Evolutionary conservation across 1,140 invertebrate species (phyloP).

Genomic region (Leptestheria dahalacensis): DNA sequence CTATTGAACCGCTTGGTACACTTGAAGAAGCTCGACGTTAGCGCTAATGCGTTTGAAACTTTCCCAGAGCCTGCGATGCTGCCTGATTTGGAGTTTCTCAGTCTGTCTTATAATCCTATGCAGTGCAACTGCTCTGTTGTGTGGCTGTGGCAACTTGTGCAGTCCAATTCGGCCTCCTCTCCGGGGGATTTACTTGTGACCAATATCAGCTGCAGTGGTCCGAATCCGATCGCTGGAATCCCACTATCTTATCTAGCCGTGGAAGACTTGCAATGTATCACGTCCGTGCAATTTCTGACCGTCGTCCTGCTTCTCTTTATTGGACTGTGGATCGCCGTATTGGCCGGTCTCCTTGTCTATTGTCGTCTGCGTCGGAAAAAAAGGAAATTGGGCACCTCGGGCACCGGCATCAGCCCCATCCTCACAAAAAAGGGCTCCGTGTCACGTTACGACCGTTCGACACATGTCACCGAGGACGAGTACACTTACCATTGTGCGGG

Average conservation of each 20-base stretch:
- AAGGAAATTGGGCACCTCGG: neutral
- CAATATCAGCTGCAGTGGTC: conserved; percentile 5
- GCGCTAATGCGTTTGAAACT: neutral
- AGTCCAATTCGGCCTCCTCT: conserved; percentile 3
- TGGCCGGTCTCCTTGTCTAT: neutral
- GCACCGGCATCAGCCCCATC: neutral
- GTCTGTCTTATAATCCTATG: conserved; percentile 64
- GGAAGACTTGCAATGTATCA: neutral
- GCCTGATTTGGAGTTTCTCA: conserved; percentile 19
- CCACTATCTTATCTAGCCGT: neutral
- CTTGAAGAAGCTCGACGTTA: neutral
- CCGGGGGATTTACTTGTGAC: neutral
- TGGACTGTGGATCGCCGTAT: neutral
- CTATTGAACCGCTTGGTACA: conserved; percentile 13
- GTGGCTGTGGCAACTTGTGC: conserved; percentile 53
- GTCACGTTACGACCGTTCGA: neutral
- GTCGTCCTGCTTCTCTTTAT: neutral
- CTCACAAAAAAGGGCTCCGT: neutral
- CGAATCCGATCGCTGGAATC: neutral
- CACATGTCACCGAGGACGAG: neutral
- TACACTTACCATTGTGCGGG: conserved; percentile 9
- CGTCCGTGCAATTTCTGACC: neutral
- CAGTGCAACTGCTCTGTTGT: conserved; percentile 74
- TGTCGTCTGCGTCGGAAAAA: conserved; percentile 1
- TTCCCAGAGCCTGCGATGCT: neutral